Evolutionary conservation across 2,113 vertebrate species (phyloP), one percentile per base, ranked within the genome.

Genomic region (Ptychochromis oligacanthus): DNA sequence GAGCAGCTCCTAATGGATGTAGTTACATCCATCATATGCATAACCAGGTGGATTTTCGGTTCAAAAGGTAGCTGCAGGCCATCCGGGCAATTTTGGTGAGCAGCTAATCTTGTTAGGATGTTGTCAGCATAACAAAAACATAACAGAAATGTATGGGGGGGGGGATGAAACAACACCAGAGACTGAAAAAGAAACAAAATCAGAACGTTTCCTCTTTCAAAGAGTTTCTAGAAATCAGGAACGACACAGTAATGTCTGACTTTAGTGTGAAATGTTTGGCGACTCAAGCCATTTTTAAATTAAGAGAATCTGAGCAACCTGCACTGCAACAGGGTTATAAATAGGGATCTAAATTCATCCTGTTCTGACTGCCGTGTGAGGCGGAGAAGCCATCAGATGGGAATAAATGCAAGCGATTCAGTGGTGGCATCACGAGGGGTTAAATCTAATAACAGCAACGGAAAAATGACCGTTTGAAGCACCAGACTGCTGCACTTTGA

Each of bases 301-400:
- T 13, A 82, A 55, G 74, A 81, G 38, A 84, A 77, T 83, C 14
- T n/a, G 80, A 83, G 80, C 70, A 80, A 84, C 85, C 86, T 85
- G 83, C 88, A 67, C 87, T 88, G 88, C 90, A 86, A 86, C 90
- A 76, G 36, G 67, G 67, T 86, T 93, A 91, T 84, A 91, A 92
- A 92, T 92, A 92, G 90, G 46, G 77, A 72, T 80, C 83, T 80
- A 61, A 84, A 92, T 79, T 54, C 86, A 83, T 85, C 75, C 60
- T 62, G 72, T 10, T 0, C 84, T 74, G 60, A 78, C 58, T 83
- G 83, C 82, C 76, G 65, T 11, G 84, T 17, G 86, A 81, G 82
- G 82, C 17, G 75, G 86, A 89, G 79, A 77, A 77, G 78, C 81
- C 57, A 75, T 84, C 86, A 77, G 64, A 80, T 72, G 75, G 67